Conservation (phyloP, 2,888 invertebrate genomes). For the Sinopyrophorus schimmeli region DNA sequence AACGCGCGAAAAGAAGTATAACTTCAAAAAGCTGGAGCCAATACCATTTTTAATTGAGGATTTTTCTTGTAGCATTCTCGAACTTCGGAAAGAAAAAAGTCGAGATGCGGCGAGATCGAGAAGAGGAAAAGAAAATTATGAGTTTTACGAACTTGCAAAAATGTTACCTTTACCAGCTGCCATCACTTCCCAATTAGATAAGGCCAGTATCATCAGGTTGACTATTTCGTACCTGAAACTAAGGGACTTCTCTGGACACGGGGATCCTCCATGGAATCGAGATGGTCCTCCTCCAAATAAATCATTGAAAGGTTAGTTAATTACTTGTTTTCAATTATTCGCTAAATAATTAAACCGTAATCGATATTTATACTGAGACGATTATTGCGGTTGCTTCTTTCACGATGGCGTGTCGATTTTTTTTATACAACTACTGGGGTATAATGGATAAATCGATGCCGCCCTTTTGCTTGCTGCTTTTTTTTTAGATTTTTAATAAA, state of each 20-base stretch:
- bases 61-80: slow-evolving; percentile 81
- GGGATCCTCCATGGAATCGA: slow-evolving; percentile 94
- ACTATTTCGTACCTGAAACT: slow-evolving; percentile 95
- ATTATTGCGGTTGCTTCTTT: too few relatives aligned
- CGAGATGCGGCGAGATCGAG: slow-evolving; percentile 90
- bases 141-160: slow-evolving; percentile 95
- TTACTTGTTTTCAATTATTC: too few relatives aligned
- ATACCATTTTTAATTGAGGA: too few relatives aligned
- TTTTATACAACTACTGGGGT: too few relatives aligned
- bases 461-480: too few relatives aligned
- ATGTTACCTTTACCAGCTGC: slow-evolving; percentile 90
- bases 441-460: too few relatives aligned
- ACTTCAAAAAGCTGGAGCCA: too few relatives aligned
- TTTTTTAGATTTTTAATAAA: too few relatives aligned
- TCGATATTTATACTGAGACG: slow-evolving; percentile 5
- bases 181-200: slow-evolving; percentile 92
- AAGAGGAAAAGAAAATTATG: slow-evolving; percentile 93
- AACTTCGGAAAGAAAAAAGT: slow-evolving; percentile 91
- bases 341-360: too few relatives aligned
- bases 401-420: too few relatives aligned
- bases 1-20: too few relatives aligned
- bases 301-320: slow-evolving; percentile 74
- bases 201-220: slow-evolving; percentile 94
- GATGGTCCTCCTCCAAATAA: slow-evolving; percentile 79
- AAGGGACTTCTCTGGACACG: slow-evolving; percentile 92